Evolutionary conservation across 2,797 vertebrate species (phyloP).

Genomic region (Falco cherrug): DNA sequence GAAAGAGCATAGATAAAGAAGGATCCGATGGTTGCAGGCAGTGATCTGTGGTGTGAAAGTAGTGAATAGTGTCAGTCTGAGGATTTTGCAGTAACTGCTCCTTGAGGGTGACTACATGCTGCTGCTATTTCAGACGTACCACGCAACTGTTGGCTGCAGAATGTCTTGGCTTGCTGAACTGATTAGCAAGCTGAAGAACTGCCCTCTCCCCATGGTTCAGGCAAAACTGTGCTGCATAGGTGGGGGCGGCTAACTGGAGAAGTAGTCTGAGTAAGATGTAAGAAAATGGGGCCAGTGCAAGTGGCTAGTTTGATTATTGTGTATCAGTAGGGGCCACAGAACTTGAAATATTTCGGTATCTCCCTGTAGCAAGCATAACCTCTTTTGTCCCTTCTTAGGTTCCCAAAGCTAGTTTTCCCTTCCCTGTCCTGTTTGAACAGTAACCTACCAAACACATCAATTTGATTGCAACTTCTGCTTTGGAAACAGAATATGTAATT

Average conservation of each 20-base stretch:
- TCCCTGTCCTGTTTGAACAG: neutral
- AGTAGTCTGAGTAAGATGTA: neutral
- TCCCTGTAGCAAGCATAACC: neutral
- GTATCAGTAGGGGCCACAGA: neutral
- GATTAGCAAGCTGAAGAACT: neutral
- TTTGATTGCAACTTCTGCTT: neutral
- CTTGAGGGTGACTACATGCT: neutral
- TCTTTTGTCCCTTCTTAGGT: neutral
- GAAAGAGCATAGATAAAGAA: neutral
- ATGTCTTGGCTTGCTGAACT: neutral
- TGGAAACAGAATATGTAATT: neutral
- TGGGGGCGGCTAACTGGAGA: neutral
- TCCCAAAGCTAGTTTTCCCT: neutral
- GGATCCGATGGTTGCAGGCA: neutral
- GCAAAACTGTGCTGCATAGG: neutral
- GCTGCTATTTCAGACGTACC: neutral
- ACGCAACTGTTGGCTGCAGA: neutral
- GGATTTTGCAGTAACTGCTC: neutral
- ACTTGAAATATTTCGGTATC: neutral
- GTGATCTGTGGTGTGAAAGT: neutral
- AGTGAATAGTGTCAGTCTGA: neutral
- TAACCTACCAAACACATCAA: neutral
- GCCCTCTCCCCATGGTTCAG: fast-evolving
- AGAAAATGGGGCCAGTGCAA: neutral
- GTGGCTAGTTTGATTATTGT: neutral